Conservation (phyloP, 2,113 vertebrate species). For the Deroptyus accipitrinus region DNA sequence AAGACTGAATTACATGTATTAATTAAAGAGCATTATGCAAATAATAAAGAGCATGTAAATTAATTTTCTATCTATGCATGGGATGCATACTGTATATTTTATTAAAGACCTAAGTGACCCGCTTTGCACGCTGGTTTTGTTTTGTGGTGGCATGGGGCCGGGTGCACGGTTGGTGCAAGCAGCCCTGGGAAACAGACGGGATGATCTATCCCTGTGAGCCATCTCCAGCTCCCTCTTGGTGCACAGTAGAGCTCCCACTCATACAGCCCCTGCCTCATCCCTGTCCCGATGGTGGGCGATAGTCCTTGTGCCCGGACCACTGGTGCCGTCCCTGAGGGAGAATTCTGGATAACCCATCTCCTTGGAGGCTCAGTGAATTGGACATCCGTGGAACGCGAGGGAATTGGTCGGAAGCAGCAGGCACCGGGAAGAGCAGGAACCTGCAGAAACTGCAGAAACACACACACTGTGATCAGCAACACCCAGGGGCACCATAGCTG, state of each 20-base stretch:
- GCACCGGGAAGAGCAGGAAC: neutral
- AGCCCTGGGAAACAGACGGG: neutral
- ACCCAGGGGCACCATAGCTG: neutral
- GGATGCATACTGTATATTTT: slow-evolving; percentile 71
- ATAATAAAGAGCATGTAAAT: slow-evolving; percentile 64
- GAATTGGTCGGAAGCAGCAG: rapidly evolving
- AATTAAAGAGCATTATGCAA: slow-evolving; percentile 66
- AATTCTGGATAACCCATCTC: neutral
- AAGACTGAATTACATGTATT: slow-evolving; percentile 34
- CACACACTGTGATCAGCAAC: neutral
- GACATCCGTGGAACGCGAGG: rapidly evolving
- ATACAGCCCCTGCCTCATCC: neutral
- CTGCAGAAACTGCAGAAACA: neutral
- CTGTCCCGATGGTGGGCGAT: neutral
- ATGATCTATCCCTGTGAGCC: neutral
- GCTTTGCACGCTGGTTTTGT: neutral
- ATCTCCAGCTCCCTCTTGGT: neutral
- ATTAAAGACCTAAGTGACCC: slow-evolving; percentile 60
- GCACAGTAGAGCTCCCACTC: neutral
- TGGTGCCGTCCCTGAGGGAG: neutral
- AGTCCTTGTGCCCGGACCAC: rapidly evolving
- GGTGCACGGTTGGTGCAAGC: neutral
- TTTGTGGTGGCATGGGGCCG: neutral
- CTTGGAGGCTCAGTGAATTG: rapidly evolving
- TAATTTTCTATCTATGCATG: slow-evolving; percentile 74